Evolutionary conservation across 2,888 invertebrate genomes (phyloP).

Genomic region (Spodoptera picta): DNA sequence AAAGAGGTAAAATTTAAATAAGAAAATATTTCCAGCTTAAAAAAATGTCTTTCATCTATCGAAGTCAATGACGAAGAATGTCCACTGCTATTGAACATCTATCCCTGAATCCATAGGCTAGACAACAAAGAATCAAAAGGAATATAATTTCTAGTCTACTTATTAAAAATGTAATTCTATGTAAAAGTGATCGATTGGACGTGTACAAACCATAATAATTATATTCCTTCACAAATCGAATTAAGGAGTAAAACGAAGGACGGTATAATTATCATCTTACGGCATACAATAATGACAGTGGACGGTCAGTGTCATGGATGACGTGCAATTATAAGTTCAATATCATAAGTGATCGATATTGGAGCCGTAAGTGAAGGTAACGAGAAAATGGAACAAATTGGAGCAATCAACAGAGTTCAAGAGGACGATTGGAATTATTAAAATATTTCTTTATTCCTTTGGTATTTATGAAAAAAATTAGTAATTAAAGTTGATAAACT

Average conservation of each 20-base stretch:
- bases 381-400: conserved; percentile 44
- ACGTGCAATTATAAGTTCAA: conserved; percentile 55
- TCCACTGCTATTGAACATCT: too few relatives aligned
- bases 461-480: conserved; percentile 19
- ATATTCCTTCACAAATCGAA: conserved; percentile 19
- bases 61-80: too few relatives aligned
- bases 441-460: conserved; percentile 21
- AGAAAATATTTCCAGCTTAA: too few relatives aligned
- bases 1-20: too few relatives aligned
- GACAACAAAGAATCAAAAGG: not conserved
- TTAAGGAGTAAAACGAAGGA: conserved; percentile 19
- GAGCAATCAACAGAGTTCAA: conserved; percentile 44
- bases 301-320: conserved; percentile 39
- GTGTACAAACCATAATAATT: conserved; percentile 26
- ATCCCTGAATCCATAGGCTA: too few relatives aligned
- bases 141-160: conserved; percentile 5
- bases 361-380: conserved; percentile 44
- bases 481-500: conserved; percentile 4
- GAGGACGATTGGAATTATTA: conserved; percentile 28
- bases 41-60: too few relatives aligned
- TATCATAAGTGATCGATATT: conserved; percentile 52
- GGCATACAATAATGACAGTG: conserved; percentile 41
- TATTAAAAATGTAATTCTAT: conserved; percentile 18
- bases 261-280: conserved; percentile 38
- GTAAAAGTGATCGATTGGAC: conserved; percentile 25